phyloP scores from a whole-genome alignment of 2,888 invertebrate genomes.

The Crocallis elinguaria region DNA sequence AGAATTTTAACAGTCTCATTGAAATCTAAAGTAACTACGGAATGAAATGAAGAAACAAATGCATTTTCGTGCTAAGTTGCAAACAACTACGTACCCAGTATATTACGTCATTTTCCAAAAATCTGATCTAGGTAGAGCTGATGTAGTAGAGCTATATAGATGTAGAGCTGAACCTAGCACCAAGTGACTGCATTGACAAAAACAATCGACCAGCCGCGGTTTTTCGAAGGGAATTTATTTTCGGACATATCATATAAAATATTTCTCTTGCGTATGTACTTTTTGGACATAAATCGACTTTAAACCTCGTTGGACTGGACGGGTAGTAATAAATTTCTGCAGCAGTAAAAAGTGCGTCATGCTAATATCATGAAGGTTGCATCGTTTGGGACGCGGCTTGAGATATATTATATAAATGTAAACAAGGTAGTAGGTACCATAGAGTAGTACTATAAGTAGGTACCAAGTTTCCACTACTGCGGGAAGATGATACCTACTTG shows the following conservation, averaged over 20 bases:
- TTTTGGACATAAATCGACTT: conserved; percentile 40
- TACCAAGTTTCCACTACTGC: conserved; percentile 16
- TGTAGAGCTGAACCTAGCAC: background rate
- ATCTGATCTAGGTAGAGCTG: too few species aligned
- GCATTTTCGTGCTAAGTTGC: too few species aligned
- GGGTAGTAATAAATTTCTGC: conserved; percentile 14
- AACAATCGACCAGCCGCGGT: conserved; percentile 3
- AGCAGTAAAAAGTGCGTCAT: conserved; percentile 24
- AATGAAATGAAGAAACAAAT: too few species aligned
- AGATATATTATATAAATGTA: too few species aligned
- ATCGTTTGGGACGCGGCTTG: background rate
- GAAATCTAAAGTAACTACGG: too few species aligned
- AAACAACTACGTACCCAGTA: too few species aligned
- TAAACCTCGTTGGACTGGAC: conserved; percentile 16
- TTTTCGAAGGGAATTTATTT: conserved; percentile 18
- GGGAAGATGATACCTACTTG: conserved; percentile 13
- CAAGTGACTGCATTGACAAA: background rate
- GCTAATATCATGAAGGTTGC: conserved; percentile 17
- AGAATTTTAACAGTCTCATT: too few species aligned
- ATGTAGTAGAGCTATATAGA: too few species aligned
- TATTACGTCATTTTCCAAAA: too few species aligned
- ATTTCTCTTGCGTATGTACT: conserved; percentile 31
- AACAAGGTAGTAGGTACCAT: too few species aligned
- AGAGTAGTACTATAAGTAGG: too few species aligned
- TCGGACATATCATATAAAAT: conserved; percentile 18